Conservation (phyloP, 2,888 invertebrate species). For the Diaprepes abbreviatus region DNA sequence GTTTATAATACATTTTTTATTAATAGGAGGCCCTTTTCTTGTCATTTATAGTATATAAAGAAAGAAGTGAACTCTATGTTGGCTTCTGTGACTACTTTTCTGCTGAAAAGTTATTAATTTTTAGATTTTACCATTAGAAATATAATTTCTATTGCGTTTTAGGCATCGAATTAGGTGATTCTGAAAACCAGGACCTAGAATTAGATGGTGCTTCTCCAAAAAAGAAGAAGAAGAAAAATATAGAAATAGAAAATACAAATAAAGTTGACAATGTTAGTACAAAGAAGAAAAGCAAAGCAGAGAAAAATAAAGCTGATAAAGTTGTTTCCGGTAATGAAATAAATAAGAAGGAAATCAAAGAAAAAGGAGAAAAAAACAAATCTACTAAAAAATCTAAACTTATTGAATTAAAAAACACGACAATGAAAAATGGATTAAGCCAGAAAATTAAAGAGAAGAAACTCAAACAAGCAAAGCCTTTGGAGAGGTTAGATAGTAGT, state of each 20-base stretch:
- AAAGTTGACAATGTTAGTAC: neutral
- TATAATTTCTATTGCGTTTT: no score
- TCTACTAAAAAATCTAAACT: neutral
- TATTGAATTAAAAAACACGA: neutral
- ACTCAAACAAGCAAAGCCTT: slow-evolving; percentile 31
- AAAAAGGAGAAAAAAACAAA: neutral
- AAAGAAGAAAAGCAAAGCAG: slow-evolving; percentile 8
- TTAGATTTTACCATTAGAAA: no score
- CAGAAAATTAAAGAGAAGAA: slow-evolving; percentile 25
- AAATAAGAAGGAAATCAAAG: neutral
- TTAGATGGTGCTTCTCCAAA: neutral
- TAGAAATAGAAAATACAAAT: slow-evolving; percentile 5
- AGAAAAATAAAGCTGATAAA: slow-evolving; percentile 1
- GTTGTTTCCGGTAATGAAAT: neutral
- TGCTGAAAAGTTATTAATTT: no score
- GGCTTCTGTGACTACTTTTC: no score
- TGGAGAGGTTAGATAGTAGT: neutral
- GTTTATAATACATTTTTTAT: no score
- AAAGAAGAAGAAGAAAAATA: neutral
- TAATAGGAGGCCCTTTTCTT: no score
- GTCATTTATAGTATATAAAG: no score
- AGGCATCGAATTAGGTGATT: no score
- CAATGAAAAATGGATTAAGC: neutral
- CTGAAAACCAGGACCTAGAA: neutral
- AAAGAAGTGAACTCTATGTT: no score